Evolutionary conservation across 2,113 vertebrate species (phyloP).

Genomic region (Pycnonotus jocosus): DNA sequence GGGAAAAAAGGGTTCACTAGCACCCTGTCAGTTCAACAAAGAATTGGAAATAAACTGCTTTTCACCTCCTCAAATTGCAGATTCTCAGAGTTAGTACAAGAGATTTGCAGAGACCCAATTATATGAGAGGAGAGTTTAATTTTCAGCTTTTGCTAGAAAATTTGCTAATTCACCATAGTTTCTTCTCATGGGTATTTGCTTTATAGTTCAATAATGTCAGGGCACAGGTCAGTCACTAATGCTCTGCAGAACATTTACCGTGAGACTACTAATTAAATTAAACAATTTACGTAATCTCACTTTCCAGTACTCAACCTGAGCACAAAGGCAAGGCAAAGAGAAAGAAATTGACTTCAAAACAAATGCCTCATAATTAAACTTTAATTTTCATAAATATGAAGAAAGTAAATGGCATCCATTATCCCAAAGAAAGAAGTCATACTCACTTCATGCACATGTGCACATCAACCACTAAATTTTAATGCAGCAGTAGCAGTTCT

Average conservation of each 20-base stretch:
- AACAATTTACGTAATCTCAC: slow-evolving; percentile 34
- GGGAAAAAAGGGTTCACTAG: not conserved
- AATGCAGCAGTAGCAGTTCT: not conserved
- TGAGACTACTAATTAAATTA: slow-evolving; percentile 59
- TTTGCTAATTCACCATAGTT: not conserved
- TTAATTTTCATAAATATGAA: slow-evolving; percentile 38
- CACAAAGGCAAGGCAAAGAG: slow-evolving; percentile 19
- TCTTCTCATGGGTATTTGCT: slow-evolving; percentile 30
- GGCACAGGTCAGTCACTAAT: slow-evolving; percentile 54
- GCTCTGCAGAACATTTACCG: slow-evolving; percentile 51
- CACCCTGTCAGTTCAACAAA: not conserved
- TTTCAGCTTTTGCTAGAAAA: not conserved
- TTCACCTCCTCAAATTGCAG: not conserved
- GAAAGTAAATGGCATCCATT: not conserved
- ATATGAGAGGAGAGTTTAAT: not conserved
- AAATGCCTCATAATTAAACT: slow-evolving; percentile 34
- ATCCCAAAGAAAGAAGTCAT: not conserved
- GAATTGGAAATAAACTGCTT: not conserved
- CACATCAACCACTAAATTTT: not conserved
- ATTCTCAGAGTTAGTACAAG: not conserved
- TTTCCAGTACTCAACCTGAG: slow-evolving; percentile 31
- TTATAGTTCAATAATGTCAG: slow-evolving; percentile 58
- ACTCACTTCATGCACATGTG: not conserved
- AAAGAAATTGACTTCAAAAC: slow-evolving; percentile 29
- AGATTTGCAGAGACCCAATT: not conserved